These are phyloP conservation scores for Scomberomorus guttatus DNA, from an alignment of 2,797 vertebrate genomes.

Conservation along the genomic window DNA sequence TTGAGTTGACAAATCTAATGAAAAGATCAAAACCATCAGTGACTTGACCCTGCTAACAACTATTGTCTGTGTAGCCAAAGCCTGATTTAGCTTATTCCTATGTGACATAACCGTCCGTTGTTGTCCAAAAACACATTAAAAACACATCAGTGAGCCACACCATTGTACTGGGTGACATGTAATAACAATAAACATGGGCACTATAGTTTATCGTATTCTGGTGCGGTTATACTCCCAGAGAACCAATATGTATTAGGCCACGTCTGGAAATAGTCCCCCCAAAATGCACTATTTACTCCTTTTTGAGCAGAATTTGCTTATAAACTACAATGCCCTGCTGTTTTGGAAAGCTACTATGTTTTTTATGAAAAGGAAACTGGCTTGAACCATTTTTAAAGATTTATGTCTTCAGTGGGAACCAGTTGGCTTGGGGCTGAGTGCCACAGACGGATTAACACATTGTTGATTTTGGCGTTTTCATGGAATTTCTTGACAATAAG, in stretches of 20 bases:
- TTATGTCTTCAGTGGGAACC: background rate
- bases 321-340: background rate
- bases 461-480: slow-evolving; percentile 2
- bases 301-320: background rate
- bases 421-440: background rate
- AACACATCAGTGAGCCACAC: background rate
- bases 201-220: background rate
- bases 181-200: background rate
- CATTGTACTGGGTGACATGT: background rate
- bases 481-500: background rate
- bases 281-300: background rate
- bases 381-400: background rate
- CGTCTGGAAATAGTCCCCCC: background rate
- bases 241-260: background rate
- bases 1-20: background rate
- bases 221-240: background rate
- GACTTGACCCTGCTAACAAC: background rate
- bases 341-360: background rate
- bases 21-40: background rate
- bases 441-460: background rate
- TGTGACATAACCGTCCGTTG: background rate
- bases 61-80: background rate
- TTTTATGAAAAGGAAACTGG: background rate
- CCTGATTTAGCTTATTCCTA: background rate
- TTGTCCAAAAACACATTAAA: slow-evolving; percentile 1